Evolutionary conservation across 2,888 invertebrate genomes (phyloP), one percentile per base, ranked within the genome.

Genomic region (Plemyria rubiginata): DNA sequence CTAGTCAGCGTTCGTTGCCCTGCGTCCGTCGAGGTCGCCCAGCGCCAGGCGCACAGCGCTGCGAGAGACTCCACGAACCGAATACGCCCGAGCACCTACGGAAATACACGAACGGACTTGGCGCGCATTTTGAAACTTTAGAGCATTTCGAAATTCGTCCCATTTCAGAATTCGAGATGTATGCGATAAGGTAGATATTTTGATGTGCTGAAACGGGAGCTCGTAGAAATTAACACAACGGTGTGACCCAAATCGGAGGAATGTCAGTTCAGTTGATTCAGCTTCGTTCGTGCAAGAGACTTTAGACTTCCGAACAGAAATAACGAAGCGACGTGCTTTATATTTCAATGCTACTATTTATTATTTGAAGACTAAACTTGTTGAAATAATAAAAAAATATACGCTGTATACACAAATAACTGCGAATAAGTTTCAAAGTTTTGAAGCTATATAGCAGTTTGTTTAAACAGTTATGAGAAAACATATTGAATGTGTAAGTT

Each of bases 1-100:
- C 92, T 91, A 92, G 90, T 92, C 86, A 89, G 88, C 90, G 92
- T 86, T 86, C 90, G 89, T 92, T 92, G 91, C 88, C 91, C 92
- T 74, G 84, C 72, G 74, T 65, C 71, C 78, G 82, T 77, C 90
- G 92, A 91, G 91, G 91, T 87, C 92, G 88, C 80, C 67, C 92
- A 67, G 67, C 72, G 65, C 70, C 72, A 66, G 58, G 71, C 71
- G 74, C 75, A 66, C 72, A 67, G 16, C 43, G 69, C 64, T 61
- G 64, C 68, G 71, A 71, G 70, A 71, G 70, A 71, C 64, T 61
- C 73, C 36, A 11, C 9, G 81, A 16, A 81, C 63, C 62, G 54
- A 65, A 68, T 8, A 32, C 32, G 9, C 70, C 79, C 89, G 88
- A 57, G 9, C 15, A 32, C 41, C 38, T 29, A 51, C 60, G 54